Conservation (phyloP, 1,140 invertebrate genomes). For the Caenorhabditis brenneri region DNA sequence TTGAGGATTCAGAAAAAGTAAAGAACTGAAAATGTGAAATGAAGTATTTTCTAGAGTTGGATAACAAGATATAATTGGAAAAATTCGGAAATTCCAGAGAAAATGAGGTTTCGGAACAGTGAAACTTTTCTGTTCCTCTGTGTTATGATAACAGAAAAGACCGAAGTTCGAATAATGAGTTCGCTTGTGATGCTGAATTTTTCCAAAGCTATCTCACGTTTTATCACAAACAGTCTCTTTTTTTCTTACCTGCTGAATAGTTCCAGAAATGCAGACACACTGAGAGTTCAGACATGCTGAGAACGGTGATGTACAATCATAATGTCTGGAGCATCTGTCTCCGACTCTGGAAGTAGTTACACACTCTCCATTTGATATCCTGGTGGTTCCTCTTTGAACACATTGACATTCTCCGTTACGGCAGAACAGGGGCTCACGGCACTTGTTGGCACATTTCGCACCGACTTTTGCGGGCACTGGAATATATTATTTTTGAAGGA, state of each 20-base stretch:
- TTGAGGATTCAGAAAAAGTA: no score
- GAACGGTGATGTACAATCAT: conserved; percentile 70
- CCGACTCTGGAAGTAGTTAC: conserved; percentile 67
- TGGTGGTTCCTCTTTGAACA: conserved; percentile 69
- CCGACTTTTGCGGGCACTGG: conserved; percentile 68
- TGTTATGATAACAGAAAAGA: no score
- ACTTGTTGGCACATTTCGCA: conserved; percentile 64
- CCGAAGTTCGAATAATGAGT: no score
- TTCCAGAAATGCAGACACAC: conserved; percentile 70
- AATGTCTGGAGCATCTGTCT: conserved; percentile 69
- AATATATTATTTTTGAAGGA: neutral
- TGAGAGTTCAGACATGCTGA: conserved; percentile 70
- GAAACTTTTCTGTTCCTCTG: no score
- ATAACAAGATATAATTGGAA: no score
- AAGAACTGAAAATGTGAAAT: no score
- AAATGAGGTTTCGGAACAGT: no score
- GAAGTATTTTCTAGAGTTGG: no score
- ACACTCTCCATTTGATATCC: conserved; percentile 68
- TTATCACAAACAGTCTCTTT: no score
- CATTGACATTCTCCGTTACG: conserved; percentile 69
- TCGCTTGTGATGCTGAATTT: no score
- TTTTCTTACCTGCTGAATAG: conserved; percentile 67
- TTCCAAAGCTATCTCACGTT: no score
- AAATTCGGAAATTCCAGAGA: no score
- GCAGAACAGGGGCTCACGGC: conserved; percentile 69